These are phyloP conservation scores for Propsilocerus akamusi DNA, from an alignment of 1,140 invertebrate genomes.

Conservation along the genomic window DNA sequence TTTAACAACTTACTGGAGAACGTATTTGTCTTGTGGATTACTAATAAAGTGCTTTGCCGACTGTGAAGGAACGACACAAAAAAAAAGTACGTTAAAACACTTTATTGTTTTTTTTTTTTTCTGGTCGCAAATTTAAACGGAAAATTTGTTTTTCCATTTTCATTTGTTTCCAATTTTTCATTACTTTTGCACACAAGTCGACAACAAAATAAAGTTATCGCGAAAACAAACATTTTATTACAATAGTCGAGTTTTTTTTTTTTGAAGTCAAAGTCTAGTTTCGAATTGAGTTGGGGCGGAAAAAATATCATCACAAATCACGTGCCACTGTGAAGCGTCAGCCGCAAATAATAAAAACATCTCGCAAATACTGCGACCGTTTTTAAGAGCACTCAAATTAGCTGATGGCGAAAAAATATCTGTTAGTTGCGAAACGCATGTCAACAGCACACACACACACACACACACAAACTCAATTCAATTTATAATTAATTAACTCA, in stretches of 20 bases:
- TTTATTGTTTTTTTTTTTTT: not conserved
- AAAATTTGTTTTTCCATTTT: not conserved
- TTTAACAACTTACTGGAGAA: not conserved
- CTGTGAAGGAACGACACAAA: no score
- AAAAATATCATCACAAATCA: no score
- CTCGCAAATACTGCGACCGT: not conserved
- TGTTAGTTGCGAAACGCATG: no score
- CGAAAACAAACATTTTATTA: not conserved
- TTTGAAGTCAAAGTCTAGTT: not conserved
- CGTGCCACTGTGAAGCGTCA: not conserved
- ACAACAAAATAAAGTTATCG: not conserved
- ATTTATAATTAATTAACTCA: no score
- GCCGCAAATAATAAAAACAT: not conserved
- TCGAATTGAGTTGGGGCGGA: not conserved
- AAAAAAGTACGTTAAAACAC: no score
- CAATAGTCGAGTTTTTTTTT: not conserved
- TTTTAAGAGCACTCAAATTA: not conserved
- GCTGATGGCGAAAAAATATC: not conserved
- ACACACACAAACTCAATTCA: no score
- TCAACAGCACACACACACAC: no score
- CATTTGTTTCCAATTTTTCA: no score
- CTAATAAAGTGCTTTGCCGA: no score
- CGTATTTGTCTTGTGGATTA: not conserved
- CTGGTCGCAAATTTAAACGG: not conserved
- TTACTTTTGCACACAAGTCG: not conserved